Evolutionary conservation across 2,113 vertebrate species (phyloP).

Genomic region (Saguinus imperator): DNA sequence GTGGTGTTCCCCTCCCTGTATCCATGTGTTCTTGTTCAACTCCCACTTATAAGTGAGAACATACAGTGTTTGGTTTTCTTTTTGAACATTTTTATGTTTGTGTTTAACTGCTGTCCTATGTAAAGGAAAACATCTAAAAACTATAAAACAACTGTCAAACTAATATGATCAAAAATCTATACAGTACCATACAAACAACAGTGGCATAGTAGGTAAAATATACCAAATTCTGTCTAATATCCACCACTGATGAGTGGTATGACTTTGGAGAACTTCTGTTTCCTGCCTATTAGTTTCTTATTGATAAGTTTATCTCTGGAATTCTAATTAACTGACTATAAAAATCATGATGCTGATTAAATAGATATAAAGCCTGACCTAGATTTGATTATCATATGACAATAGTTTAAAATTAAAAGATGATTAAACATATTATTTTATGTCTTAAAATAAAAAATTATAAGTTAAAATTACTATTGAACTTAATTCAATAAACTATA

Average conservation of each 20-base stretch:
- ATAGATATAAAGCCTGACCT: not conserved
- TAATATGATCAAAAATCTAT: not conserved
- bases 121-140: not conserved
- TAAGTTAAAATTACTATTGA: not conserved
- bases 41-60: too few species aligned
- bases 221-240: not conserved
- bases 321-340: not conserved
- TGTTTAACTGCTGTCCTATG: not conserved
- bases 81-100: not conserved
- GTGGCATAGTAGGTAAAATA: not conserved
- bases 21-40: too few species aligned
- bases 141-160: not conserved
- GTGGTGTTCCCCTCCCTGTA: too few species aligned
- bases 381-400: not conserved
- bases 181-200: not conserved
- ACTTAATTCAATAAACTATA: not conserved
- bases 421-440: not conserved
- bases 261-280: not conserved
- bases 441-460: not conserved
- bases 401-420: not conserved
- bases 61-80: not conserved
- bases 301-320: not conserved
- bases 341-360: not conserved
- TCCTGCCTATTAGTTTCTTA: not conserved
- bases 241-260: not conserved